phyloP scores from a whole-genome alignment of 2,797 vertebrate genomes.

The Sebastes cheni region DNA sequence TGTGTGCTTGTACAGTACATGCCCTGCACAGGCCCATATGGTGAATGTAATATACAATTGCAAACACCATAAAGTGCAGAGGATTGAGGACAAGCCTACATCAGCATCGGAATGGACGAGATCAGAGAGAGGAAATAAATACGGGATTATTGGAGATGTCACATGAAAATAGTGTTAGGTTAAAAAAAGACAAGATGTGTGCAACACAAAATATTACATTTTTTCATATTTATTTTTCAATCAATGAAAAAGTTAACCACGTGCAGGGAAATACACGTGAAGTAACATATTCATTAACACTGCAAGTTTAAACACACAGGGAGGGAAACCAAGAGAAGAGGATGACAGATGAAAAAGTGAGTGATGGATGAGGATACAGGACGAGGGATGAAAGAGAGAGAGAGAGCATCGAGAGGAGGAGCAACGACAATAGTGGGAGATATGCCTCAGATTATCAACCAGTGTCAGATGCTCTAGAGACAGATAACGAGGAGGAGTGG shows the following conservation, averaged over 20 bases:
- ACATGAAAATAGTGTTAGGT: conserved; percentile 35
- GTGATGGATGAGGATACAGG: conserved; percentile 42
- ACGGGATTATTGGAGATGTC: conserved; percentile 61
- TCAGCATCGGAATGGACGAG: conserved; percentile 36
- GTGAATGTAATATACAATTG: conserved; percentile 49
- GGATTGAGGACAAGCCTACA: conserved; percentile 68
- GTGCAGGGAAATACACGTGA: neutral
- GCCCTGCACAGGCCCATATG: conserved; percentile 29
- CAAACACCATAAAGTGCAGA: conserved; percentile 35
- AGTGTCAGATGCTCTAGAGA: conserved; percentile 65
- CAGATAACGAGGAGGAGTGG: conserved; percentile 62
- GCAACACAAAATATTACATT: neutral
- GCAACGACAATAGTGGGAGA: conserved; percentile 65
- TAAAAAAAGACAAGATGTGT: conserved; percentile 22
- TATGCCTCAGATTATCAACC: conserved; percentile 72
- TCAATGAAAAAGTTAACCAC: neutral
- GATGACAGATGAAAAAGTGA: conserved; percentile 32
- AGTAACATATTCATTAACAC: neutral
- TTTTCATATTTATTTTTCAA: neutral
- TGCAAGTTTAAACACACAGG: neutral
- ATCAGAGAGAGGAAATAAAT: conserved; percentile 53
- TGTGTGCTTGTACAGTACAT: neutral
- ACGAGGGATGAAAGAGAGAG: conserved; percentile 34
- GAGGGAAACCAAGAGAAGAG: neutral
- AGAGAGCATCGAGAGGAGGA: conserved; percentile 66